Percentiles rank a stretch among this genome's conserved stretches.
Conservation (phyloP, 2,113 vertebrate genomes). For the Sarotherodon lohbergeri region DNA sequence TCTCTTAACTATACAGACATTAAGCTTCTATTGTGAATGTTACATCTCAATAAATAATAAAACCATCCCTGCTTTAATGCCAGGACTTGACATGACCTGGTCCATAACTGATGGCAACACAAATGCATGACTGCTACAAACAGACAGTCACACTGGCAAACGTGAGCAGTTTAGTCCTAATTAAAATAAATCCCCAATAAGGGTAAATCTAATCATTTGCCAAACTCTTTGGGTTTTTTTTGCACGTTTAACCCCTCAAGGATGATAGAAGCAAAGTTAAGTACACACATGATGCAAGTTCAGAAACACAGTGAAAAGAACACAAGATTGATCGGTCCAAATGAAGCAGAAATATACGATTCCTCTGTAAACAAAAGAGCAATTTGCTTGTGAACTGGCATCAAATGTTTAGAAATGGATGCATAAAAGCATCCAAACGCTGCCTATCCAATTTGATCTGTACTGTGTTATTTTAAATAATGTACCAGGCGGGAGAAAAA, state of each 20-base stretch:
- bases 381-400: background rate
- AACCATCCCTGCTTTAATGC: background rate
- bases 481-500: background rate
- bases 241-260: background rate
- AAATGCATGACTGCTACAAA: background rate
- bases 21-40: background rate
- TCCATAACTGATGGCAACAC: background rate
- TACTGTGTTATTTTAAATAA: background rate
- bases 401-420: background rate
- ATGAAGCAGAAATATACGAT: background rate
- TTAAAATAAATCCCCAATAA: background rate
- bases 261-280: background rate
- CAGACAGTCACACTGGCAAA: background rate
- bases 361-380: background rate
- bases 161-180: background rate
- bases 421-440: background rate
- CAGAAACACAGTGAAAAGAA: background rate
- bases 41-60: background rate
- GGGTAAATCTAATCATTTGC: background rate
- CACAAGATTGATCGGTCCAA: background rate
- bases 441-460: background rate
- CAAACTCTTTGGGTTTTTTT: rapidly evolving
- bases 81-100: background rate
- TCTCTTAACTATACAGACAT: background rate
- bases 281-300: background rate